phyloP scores from a whole-genome alignment of 1,140 invertebrate genomes.

The Eupristina koningsbergeri region DNA sequence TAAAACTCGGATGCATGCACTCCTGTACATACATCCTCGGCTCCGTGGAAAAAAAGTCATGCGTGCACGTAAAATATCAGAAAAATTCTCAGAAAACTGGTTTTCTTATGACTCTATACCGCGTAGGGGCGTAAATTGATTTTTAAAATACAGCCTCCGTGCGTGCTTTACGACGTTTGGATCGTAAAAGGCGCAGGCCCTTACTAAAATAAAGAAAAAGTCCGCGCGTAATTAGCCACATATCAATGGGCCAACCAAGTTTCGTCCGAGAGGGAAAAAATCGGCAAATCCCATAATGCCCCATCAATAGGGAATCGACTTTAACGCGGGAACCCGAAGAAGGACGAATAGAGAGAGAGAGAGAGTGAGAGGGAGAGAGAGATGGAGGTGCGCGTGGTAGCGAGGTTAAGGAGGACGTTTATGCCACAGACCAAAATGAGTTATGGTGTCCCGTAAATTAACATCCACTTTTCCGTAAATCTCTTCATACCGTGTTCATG shows the following conservation, averaged over 20 bases:
- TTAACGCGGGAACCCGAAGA: slow-evolving; percentile 23
- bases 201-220: slow-evolving; percentile 6
- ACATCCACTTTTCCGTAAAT: slow-evolving; percentile 36
- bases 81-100: slow-evolving; percentile 44
- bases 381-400: background rate
- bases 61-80: background rate
- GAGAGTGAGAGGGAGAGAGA: background rate
- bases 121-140: slow-evolving; percentile 44
- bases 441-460: slow-evolving; percentile 43
- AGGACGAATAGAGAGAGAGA: background rate
- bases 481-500: slow-evolving; percentile 26
- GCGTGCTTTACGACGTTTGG: slow-evolving; percentile 39
- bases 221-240: slow-evolving; percentile 17
- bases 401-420: slow-evolving; percentile 21
- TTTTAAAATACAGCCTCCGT: slow-evolving; percentile 40
- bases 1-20: background rate
- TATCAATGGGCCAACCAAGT: slow-evolving; percentile 10
- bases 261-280: slow-evolving; percentile 7
- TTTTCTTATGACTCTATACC: slow-evolving; percentile 34
- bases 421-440: background rate
- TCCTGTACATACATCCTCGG: background rate
- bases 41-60: background rate
- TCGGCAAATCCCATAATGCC: background rate
- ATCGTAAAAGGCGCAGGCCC: slow-evolving; percentile 21
- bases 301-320: slow-evolving; percentile 35